Percentiles rank a stretch among this genome's conserved stretches.
These are phyloP conservation scores for Drosophila guanche DNA, from an alignment of 1,140 invertebrate genomes.

Conservation along the genomic window DNA sequence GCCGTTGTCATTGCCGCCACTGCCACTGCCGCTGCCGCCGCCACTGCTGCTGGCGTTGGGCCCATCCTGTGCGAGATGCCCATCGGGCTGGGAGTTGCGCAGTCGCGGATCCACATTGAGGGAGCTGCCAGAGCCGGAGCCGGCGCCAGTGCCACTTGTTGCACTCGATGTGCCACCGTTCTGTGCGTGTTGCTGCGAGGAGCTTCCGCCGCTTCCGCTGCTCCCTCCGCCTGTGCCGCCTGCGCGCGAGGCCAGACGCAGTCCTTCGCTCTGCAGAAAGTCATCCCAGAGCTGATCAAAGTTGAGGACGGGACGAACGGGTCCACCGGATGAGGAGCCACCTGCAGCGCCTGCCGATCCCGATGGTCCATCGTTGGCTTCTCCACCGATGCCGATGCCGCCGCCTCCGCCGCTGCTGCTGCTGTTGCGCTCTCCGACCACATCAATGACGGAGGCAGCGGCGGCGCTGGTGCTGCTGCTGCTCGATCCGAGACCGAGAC, in stretches of 20 bases:
- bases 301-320: conserved; percentile 64
- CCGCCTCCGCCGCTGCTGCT: conserved; percentile 83
- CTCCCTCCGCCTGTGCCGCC: conserved; percentile 22
- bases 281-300: conserved; percentile 79
- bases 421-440: conserved; percentile 84
- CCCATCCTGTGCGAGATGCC: conserved; percentile 10
- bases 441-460: conserved; percentile 82
- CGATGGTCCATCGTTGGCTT: conserved; percentile 22
- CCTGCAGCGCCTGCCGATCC: conserved; percentile 59
- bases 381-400: conserved; percentile 30
- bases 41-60: conserved; percentile 15
- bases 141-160: neutral
- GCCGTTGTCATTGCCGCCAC: conserved; percentile 36
- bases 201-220: conserved; percentile 15
- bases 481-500: conserved; percentile 1
- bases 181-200: too few species aligned
- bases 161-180: too few species aligned
- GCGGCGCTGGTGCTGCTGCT: conserved; percentile 20
- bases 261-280: conserved; percentile 73
- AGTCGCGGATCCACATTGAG: conserved; percentile 48
- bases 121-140: neutral
- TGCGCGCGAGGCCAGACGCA: conserved; percentile 60
- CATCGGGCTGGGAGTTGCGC: conserved; percentile 30
- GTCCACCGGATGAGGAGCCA: neutral
- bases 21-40: conserved; percentile 2